Conservation (phyloP, 2,113 vertebrate genomes). For the Barbus barbus region DNA sequence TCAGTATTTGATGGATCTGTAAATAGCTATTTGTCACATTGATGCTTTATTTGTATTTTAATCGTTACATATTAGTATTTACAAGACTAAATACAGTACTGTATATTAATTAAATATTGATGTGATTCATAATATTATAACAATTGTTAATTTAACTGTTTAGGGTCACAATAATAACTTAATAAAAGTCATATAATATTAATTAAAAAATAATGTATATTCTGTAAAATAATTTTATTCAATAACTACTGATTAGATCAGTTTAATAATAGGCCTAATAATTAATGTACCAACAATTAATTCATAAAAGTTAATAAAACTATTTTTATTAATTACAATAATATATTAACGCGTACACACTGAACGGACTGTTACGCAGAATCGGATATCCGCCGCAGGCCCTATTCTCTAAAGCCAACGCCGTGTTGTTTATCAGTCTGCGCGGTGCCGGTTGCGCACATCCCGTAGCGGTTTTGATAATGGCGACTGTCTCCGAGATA, state of each 20-base stretch:
- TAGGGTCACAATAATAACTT: not conserved
- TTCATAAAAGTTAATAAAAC: not conserved
- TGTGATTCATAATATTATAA: not conserved
- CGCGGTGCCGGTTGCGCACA: constrained; percentile 59
- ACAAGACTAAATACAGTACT: not conserved
- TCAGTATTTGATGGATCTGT: not conserved
- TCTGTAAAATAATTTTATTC: not conserved
- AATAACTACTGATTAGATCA: not conserved
- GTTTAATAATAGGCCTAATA: not conserved
- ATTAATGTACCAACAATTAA: too few species aligned
- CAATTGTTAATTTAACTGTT: not conserved
- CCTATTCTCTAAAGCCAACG: constrained; percentile 63
- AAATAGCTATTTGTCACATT: not conserved
- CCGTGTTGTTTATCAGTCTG: constrained; percentile 57
- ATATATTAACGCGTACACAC: not conserved
- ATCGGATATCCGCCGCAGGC: not conserved
- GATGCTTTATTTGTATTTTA: not conserved
- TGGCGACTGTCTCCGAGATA: constrained; percentile 78
- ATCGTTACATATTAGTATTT: not conserved
- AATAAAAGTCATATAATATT: too few species aligned
- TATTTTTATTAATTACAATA: not conserved
- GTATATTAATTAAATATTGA: not conserved
- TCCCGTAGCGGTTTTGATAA: constrained; percentile 74
- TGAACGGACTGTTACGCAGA: not conserved
- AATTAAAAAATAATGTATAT: too few species aligned